Evolutionary conservation across 2,888 invertebrate genomes (phyloP), one percentile per base, ranked within the genome.

Genomic region (Hecatera dysodea): DNA sequence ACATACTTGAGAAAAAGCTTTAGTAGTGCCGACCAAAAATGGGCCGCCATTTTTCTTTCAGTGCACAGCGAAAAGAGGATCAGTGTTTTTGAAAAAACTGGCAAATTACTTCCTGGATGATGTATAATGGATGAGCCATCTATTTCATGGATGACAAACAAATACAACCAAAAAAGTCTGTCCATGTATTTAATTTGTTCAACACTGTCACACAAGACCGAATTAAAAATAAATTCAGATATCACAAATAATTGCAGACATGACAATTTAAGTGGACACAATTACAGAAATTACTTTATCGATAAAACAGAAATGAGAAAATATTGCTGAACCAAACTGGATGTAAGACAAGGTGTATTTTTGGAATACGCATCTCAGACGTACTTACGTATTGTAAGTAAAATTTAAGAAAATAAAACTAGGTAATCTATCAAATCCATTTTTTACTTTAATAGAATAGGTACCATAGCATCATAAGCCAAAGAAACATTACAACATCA

Each of bases 221-320:
- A 55, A 66, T 71, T 78, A 71, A 78, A 55, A 67, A 69, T 82
- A 65, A 85, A 74, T 80, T 72, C 64, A 63, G 66, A 83, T 83
- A 68, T 79, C 63, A 65, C 53, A 60, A 60, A 67, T 66, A 78
- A 78, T 62, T 79, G 59, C 29, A 27, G 55, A 57, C 81, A 62
- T 64, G 71, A 64, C 66, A 67, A 33, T 53, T 56, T 60, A 81
- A 77, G 56, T 80, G 75, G 42, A 36, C 12, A 59, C 24, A 70
- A 66, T 78, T 78, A 78, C 44, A 62, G 50, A 70, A 66, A 70
- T 63, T 19, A 11, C 33, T 12, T 17, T 22, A 29, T 15, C 22
- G 12, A 50, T 62, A 44, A 73, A 66, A 48, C 2, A 3, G 27
- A 24, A 19, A 42, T 42, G 4, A 6, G 27, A 11, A 36, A 27